Evolutionary conservation across 2,888 invertebrate genomes (phyloP), one percentile per base, ranked within the genome.

Genomic region (Drosophila neonasuta): DNA sequence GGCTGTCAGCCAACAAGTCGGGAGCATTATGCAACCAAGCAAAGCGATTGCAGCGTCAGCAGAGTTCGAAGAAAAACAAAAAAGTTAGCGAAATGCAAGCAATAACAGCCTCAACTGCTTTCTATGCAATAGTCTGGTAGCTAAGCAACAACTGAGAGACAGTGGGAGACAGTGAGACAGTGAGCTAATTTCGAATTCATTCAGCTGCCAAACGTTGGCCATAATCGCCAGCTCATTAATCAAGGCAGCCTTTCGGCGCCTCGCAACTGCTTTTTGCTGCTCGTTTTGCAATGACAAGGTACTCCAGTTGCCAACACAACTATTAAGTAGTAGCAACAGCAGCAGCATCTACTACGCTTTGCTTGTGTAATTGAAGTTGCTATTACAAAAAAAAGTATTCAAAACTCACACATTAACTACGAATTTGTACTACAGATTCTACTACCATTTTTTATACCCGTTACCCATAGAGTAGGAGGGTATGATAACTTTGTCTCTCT

Each of bases 101-200:
- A 62, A 57, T 34, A 44, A 42, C 29, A 51, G 44, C 45, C 2
- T 56, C 54, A 54, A 44, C 59, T 69, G 71, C 80, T 80, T 80
- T 80, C 80, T 82, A 82, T 68, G 84, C 67, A 63, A 13, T 24
- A 44, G 39, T 49, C 39, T n/a, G 3, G 39, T 8, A 36, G 24
- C 24, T 24, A 6, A n/a, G 4, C 36, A 36, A 36, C 13, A 36
- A 6, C 34, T n/a, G 63, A 60, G 61, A 65, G 58, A 67, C 62
- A 61, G 58, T n/a, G 63, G 57, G 61, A 65, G 58, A 67, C 62
- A 61, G 58, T 63, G 70, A 45, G 68, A 77, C 71, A 79, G 56
- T 86, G 84, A 67, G 74, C 81, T 81, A 86, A 81, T 86, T 81
- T 83, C 64, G 44, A 76, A 86, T 86, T 78, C 81, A 81, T 86